Percentiles rank a stretch among this genome's conserved stretches.
These are phyloP conservation scores for Dromaius novaehollandiae DNA, from an alignment of 2,113 vertebrate species.

Conservation along the genomic window DNA sequence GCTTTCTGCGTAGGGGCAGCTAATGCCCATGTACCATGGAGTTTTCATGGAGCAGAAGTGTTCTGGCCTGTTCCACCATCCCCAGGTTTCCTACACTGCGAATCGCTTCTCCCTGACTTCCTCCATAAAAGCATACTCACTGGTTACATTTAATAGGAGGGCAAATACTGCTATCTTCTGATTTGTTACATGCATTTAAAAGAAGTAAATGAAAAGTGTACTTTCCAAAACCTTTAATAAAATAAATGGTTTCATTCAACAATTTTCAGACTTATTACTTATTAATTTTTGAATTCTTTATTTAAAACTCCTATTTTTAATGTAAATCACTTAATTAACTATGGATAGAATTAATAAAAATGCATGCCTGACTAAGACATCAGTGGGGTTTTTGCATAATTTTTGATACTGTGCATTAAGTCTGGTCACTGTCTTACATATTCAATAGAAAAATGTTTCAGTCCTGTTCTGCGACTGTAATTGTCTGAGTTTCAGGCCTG, in stretches of 20 bases:
- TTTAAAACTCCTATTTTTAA: conserved; percentile 44
- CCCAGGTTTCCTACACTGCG: background rate
- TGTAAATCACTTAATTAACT: conserved; percentile 54
- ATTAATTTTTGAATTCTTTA: conserved; percentile 54
- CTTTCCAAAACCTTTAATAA: background rate
- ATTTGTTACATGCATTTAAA: background rate
- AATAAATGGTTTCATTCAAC: background rate
- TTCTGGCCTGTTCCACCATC: background rate
- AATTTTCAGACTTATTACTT: conserved; percentile 24
- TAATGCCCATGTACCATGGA: background rate
- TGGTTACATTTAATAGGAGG: background rate
- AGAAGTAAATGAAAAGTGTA: background rate
- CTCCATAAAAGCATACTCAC: background rate
- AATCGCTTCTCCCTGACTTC: background rate
- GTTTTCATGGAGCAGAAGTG: background rate
- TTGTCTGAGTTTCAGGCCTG: conserved; percentile 51
- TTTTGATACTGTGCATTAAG: conserved; percentile 57
- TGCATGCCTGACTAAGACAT: conserved; percentile 38
- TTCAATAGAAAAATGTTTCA: conserved; percentile 56
- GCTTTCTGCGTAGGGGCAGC: background rate
- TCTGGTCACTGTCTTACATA: conserved; percentile 41
- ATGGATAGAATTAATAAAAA: conserved; percentile 66
- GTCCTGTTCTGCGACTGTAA: conserved; percentile 41
- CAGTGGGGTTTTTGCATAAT: conserved; percentile 41
- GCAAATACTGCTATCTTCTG: background rate